Conservation (phyloP, 1,140 invertebrate genomes). For the Cotesia vestalis region DNA sequence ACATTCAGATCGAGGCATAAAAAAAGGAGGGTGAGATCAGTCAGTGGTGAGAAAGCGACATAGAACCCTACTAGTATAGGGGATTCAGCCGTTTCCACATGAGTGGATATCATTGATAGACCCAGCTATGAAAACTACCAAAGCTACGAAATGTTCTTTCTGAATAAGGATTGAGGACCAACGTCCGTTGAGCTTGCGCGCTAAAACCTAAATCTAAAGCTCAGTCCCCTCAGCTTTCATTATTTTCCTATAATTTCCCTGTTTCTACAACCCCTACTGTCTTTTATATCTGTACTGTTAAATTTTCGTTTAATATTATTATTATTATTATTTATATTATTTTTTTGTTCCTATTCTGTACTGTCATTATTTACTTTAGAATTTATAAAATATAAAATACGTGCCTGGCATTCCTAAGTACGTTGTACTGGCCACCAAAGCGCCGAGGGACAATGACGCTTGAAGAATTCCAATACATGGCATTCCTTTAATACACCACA, state of each 20-base stretch:
- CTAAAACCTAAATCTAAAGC: conserved; percentile 28
- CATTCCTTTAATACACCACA: conserved; percentile 68
- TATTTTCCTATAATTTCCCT: conserved; percentile 66
- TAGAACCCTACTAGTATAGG: conserved; percentile 44
- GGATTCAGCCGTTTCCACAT: conserved; percentile 64
- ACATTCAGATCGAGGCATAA: not conserved
- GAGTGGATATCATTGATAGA: conserved; percentile 63
- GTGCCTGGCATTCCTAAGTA: conserved; percentile 67
- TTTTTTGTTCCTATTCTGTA: not conserved
- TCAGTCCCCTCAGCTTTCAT: conserved; percentile 53
- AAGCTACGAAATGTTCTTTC: conserved; percentile 48
- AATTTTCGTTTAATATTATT: not conserved
- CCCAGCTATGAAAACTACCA: conserved; percentile 48
- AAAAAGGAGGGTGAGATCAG: conserved; percentile 36
- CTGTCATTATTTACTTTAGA: conserved; percentile 8
- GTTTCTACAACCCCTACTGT: conserved; percentile 39
- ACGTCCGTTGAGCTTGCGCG: conserved; percentile 50
- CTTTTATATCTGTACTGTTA: conserved; percentile 30
- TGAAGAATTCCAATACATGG: conserved; percentile 69
- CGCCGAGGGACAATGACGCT: conserved; percentile 68
- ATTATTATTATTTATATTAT: too few species aligned
- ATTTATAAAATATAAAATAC: conserved; percentile 15
- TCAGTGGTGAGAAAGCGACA: conserved; percentile 33
- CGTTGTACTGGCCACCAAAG: conserved; percentile 67
- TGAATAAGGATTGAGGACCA: conserved; percentile 55